Base-by-base conservation (phyloP, 1,140 invertebrate species). In the Zaprionus kolodkinae region DNA sequence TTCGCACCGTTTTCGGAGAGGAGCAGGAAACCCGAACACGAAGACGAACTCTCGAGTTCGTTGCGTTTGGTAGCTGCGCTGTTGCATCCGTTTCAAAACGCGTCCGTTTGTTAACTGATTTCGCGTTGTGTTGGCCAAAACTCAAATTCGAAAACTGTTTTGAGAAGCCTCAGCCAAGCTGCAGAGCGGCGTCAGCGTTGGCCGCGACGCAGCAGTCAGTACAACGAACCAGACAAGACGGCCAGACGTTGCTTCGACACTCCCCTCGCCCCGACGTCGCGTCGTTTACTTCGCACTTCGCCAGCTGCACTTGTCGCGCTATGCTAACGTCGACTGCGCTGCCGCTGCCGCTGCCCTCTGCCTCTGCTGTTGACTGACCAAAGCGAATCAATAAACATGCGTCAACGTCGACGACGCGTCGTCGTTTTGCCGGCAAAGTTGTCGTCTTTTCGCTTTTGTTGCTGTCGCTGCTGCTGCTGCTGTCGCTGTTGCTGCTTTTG, bases 51-150 rank as follows among this genome's bases (percentile, higher is more conserved):
- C 45, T 21, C 45, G 45, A 50, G 25, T 17, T 33, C 15, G 17
- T 40, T 45, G 52, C 54, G 54, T 70, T 27, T 54, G 27, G 3
- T 30, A 35, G 62, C 54, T 73, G 40, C 36, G 36, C 15, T 50
- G 11, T 50, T 56, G 86, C 86, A 90, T 90, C 81, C 86, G 81
- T 91, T 91, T 86, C 81, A 81, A 86, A 82, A 85, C 82, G 78
- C 81, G 91, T 91, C 88, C 90, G 84, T 91, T 91, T 81, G 84
- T 91, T 91, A 92, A 92, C 91, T 92, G 90, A 91, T 88, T 91
- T 91, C 90, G 86, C 90, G 90, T 76, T 87, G 81, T 80, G 72
- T 80, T 79, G 81, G 76, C 83, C 80, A 84, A 83, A 84, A 81
- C 79, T 82, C 74, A 83, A 87, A 91, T 78, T 78, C 79, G 87